Conservation (phyloP, 2,797 vertebrate species). For the Vireo griseus region DNA sequence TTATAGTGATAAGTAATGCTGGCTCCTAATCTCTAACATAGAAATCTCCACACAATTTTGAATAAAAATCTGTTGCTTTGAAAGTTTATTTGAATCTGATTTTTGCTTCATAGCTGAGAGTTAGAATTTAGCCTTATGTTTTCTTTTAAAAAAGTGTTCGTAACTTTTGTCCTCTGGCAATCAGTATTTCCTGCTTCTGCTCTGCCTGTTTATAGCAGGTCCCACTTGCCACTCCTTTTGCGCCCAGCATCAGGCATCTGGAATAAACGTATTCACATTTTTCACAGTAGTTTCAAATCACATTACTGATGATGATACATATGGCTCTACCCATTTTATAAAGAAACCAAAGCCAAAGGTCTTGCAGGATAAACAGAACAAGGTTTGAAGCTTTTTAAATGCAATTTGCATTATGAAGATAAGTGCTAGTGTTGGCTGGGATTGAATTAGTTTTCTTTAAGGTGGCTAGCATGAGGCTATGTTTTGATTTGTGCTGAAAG, state of each 20-base stretch:
- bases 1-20: neutral
- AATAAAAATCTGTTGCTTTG: neutral
- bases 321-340: neutral
- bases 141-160: neutral
- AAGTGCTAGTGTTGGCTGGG: neutral
- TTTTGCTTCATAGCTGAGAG: neutral
- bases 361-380: neutral
- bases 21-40: neutral
- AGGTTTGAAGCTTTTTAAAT: neutral
- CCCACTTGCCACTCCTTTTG: neutral
- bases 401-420: neutral
- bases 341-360: neutral
- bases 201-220: neutral
- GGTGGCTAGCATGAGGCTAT: too few relatives aligned
- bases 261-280: neutral
- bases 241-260: neutral
- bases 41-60: neutral
- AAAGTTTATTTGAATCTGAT: neutral
- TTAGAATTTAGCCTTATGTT: neutral
- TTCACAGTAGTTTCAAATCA: neutral
- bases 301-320: accelerated
- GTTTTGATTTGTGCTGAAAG: neutral
- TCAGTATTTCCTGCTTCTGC: neutral
- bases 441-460: neutral
- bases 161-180: neutral